Evolutionary conservation across 2,888 invertebrate species (phyloP), one percentile per base, ranked within the genome.

Genomic region (Ennomos fuscantarius): DNA sequence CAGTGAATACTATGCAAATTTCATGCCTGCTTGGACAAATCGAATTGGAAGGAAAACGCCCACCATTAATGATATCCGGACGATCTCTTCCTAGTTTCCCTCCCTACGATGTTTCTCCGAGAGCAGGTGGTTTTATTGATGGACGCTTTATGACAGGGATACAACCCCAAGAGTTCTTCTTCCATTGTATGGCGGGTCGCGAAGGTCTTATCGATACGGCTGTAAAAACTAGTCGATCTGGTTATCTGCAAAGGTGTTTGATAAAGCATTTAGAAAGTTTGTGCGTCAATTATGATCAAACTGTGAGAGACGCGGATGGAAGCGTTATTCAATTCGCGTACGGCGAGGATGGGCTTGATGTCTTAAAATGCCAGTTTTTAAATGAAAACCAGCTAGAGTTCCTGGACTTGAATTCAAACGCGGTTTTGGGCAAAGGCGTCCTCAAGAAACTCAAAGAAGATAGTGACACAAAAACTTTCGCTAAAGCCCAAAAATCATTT

Each of bases 151-250:
- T 99, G 95, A 99, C 99, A 0, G 99, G 99, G n/a, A 98, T 99
- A 70, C 95, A 97, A 76, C 99, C 99, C 0, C 99, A 98, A 86
- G 99, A 99, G 79, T 99, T 99, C 83, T 99, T 99, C 91, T 99
- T 99, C 89, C 99, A 99, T 93, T 99, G 99, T 79, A 99, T 99
- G 99, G 99, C 99, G 52, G 99, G 99, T 53, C 95, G 99, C 86
- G 99, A 99, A 94, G 97, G 99, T 93, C 94, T 99, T 52, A 98
- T 99, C 74, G 99, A 99, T 94, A 99, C 99, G 3, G 99, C 99
- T 65, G 99, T 99, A 0, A 99, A 99, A 93, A 99, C 99, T 0
- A 99, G 98, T 89, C 95, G 99, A 62, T 99, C 99, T 71, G 99
- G 99, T 70, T 99, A 99, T 84, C 93, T 99, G 54, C 99, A 99